Base-by-base conservation (phyloP, 1,140 invertebrate genomes). In the Sitobion miscanthi region DNA sequence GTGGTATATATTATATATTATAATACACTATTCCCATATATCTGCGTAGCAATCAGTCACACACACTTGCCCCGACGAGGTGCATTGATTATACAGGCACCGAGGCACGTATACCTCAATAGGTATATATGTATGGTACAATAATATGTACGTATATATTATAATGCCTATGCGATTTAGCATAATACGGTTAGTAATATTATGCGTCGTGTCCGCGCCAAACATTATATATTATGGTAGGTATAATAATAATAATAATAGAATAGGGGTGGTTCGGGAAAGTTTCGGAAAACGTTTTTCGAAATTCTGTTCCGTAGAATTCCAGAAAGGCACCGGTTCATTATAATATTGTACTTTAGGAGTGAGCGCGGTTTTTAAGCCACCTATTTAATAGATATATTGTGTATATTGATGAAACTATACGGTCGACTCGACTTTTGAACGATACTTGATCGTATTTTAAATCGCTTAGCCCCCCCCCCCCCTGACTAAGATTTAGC, bases 1-100 rank as follows among this genome's bases (percentile, higher is more conserved):
- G 62, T 77, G 30, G 30, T n/a, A n/a, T 77, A 77, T 77, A 77
- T 77, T n/a, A n/a, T 77, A 77, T 77, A 77, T 77, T 77, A n/a
- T 62, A 30, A 69, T 77, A n/a, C 14, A 3, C 14, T n/a, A 69
- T n/a, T 6, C 14, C 14, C 62, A n/a, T n/a, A 35, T n/a, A n/a
- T 77, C 62, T 77, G 62, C 30, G 11, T n/a, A 35, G n/a, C 62
- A 77, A 77, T 77, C 62, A 77, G 62, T 77, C 62, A 77, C 30
- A 77, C 62, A n/a, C 62, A 77, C 23, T n/a, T 77, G n/a, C 0
- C 62, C 14, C 62, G 30, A n/a, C 4, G 30, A 17, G 62, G 14
- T 5, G n/a, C 62, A 77, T 77, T 77, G 30, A 77, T 77, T 77
- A 77, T 77, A 77, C n/a, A 77, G 30, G n/a, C 11, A 35, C 62